Evolutionary conservation across 2,113 vertebrate genomes (phyloP), one percentile per base, ranked within the genome.

Genomic region (Sander lucioperca): DNA sequence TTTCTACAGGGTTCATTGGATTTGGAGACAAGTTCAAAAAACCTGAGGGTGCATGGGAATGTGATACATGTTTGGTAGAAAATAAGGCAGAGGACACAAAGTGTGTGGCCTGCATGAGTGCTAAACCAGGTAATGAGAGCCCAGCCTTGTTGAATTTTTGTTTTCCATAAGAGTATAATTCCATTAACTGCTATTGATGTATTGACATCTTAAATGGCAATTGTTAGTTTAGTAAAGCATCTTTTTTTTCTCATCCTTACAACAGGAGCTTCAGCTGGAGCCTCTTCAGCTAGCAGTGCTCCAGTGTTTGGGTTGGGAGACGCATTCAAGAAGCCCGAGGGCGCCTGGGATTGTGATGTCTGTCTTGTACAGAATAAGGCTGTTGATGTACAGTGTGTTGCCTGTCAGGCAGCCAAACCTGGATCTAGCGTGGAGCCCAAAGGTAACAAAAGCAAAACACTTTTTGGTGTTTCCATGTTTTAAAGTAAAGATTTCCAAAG

Each of bases 21-120:
- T 97, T 99, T 93, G 97, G 96, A 87, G 97, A 98, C 89, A 96
- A 96, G 85, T 98, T 99, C 90, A 98, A 97, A 88, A 97, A 96
- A 91, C 96, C 98, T 0, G 94, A 96, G 86, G 97, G 96, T 30
- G 92, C 96, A 61, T 99, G 98, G 98, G 96, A 99, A 56, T 99
- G 98, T 90, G 92, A 95, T 0, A 93, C 94, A 25, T 99, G 98
- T 95, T 89, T 95, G 94, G 74, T 98, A 87, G 85, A 83, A 86
- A 99, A 99, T 94, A 98, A 97, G 88, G 95, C 96, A 25, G 96
- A 97, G 89, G 96, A 97, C 80, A 93, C 77, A 74, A 97, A 96
- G 86, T 99, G 98, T 94, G 94, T 97, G 86, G 93, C 96, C 87
- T 99, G 98, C 93, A 94, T 90, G 53, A 95, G 88, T 5, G 90